phyloP scores from a whole-genome alignment of 2,888 invertebrate genomes.

The Neoscelio sp. region DNA sequence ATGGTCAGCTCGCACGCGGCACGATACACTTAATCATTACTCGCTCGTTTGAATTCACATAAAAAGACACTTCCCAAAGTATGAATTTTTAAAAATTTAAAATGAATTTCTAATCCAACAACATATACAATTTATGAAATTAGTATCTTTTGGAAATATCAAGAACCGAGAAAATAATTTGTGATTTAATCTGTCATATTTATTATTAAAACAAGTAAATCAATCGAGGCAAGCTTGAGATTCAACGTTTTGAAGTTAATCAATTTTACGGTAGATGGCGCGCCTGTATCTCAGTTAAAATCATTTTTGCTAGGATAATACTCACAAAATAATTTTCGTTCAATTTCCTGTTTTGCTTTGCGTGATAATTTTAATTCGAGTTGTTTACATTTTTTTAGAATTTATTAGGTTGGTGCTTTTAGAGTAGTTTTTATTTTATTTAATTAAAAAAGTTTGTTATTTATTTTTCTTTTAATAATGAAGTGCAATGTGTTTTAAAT shows the following conservation, averaged over 20 bases:
- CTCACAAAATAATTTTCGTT: neutral
- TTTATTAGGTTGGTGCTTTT: too few species aligned
- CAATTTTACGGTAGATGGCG: constrained; percentile 56
- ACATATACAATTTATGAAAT: neutral
- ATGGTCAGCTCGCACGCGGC: constrained; percentile 78
- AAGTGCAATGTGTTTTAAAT: constrained; percentile 13
- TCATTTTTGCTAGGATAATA: constrained; percentile 13
- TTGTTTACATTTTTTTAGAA: constrained; percentile 5
- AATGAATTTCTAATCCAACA: constrained; percentile 6
- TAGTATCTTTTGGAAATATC: constrained; percentile 48
- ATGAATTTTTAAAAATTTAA: too few species aligned
- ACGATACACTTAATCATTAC: constrained; percentile 72
- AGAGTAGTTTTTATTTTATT: constrained; percentile 24
- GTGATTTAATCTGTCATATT: constrained; percentile 38
- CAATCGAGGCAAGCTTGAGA: constrained; percentile 17
- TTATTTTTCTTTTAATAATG: constrained; percentile 1
- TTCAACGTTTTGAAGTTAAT: constrained; percentile 40
- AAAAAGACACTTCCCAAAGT: constrained; percentile 18
- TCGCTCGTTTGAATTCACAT: constrained; percentile 32
- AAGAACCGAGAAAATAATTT: constrained; percentile 39
- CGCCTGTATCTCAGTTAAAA: constrained; percentile 2
- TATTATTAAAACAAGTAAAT: constrained; percentile 36
- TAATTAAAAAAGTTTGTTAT: neutral
- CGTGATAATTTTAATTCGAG: neutral
- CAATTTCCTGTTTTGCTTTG: neutral